Evolutionary conservation across 2,113 vertebrate species (phyloP).

Genomic region (Melanerpes aurifrons): DNA sequence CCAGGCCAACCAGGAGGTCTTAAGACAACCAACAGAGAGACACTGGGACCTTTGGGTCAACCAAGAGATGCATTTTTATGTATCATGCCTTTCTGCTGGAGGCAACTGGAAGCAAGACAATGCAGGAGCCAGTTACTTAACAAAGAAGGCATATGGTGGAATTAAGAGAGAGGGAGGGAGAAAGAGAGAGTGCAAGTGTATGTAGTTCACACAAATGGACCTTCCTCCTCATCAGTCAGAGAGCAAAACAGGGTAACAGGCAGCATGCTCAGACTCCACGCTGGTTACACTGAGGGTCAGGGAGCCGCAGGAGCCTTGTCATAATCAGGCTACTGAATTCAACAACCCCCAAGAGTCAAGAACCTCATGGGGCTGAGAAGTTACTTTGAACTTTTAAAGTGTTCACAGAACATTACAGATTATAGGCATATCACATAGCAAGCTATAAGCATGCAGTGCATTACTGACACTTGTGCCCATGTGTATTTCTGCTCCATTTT

Average conservation of each 20-base stretch:
- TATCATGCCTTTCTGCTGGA: not conserved
- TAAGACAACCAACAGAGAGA: not conserved
- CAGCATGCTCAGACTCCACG: not conserved
- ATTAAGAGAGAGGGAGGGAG: not conserved
- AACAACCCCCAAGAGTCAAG: not conserved
- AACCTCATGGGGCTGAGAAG: not conserved
- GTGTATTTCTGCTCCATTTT: not conserved
- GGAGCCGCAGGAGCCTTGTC: not conserved
- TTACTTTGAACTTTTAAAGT: not conserved
- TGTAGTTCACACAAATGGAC: not conserved
- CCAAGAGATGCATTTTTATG: fast-evolving
- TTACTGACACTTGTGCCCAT: not conserved
- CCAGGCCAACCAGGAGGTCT: not conserved
- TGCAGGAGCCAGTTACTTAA: not conserved
- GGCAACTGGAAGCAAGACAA: not conserved
- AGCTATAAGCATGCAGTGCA: not conserved
- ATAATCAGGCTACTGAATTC: not conserved
- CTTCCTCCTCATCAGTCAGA: not conserved
- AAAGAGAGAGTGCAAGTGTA: fast-evolving
- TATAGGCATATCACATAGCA: not conserved
- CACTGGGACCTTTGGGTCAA: not conserved
- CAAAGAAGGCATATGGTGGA: not conserved
- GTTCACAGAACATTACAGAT: not conserved
- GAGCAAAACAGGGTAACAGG: not conserved
- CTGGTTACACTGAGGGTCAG: not conserved